Percentiles rank a stretch among this genome's conserved stretches.
Evolutionary conservation across 2,888 invertebrate genomes (phyloP).

Genomic region (Mayetiola destructor): DNA sequence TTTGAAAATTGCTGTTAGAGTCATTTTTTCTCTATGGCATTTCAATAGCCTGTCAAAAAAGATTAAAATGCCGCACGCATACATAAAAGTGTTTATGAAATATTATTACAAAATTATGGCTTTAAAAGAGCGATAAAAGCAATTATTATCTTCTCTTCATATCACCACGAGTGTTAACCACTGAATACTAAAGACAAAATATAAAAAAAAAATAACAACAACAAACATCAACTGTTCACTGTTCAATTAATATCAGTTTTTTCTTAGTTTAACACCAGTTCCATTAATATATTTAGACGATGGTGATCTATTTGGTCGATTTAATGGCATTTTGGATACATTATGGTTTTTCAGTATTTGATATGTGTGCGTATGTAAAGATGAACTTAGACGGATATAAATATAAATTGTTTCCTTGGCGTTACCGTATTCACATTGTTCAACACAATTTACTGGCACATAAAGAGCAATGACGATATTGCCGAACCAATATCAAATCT

Average conservation of each 20-base stretch:
- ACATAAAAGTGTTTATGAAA: constrained; percentile 5
- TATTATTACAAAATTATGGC: constrained; percentile 10
- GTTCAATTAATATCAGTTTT: background rate
- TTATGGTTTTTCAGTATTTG: constrained; percentile 2
- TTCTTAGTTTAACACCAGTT: background rate
- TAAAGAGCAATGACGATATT: background rate
- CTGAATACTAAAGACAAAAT: background rate
- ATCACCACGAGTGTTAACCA: too few relatives aligned
- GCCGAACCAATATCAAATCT: constrained; percentile 1
- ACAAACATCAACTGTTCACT: background rate
- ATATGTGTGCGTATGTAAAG: background rate
- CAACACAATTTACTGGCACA: background rate
- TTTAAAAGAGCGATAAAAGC: constrained; percentile 10
- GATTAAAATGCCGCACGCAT: constrained; percentile 2
- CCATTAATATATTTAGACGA: constrained; percentile 5
- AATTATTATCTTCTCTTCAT: too few relatives aligned
- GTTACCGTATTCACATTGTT: background rate
- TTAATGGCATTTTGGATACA: constrained; percentile 7
- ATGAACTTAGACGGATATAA: constrained; percentile 7
- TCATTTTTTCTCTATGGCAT: too few relatives aligned
- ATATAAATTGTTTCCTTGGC: constrained; percentile 9
- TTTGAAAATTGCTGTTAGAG: too few relatives aligned
- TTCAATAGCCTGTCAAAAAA: constrained; percentile 2
- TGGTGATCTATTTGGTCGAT: constrained; percentile 10
- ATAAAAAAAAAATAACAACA: background rate